These are phyloP conservation scores for Romanogobio albipinnatus DNA, from an alignment of 2,113 vertebrate species.

Conservation along the genomic window DNA sequence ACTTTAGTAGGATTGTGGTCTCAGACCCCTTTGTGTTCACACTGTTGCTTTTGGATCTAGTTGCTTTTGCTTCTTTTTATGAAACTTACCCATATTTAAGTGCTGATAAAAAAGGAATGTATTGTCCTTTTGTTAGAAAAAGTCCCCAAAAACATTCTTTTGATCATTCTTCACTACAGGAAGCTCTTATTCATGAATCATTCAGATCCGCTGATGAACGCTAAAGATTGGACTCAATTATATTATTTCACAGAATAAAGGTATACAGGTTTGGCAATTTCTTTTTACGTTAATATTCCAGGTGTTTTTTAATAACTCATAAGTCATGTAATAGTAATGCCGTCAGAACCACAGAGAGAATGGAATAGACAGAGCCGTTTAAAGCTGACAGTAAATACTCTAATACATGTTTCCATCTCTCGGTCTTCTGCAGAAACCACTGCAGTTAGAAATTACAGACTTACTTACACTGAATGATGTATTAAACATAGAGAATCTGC, in stretches of 20 bases:
- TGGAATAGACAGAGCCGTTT: neutral
- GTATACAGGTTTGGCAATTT: neutral
- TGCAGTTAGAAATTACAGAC: conserved; percentile 9
- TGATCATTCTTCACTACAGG: neutral
- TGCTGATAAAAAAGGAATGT: too few species aligned
- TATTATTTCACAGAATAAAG: neutral
- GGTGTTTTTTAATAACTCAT: neutral
- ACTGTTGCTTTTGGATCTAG: too few species aligned
- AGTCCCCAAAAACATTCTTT: too few species aligned
- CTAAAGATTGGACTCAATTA: neutral
- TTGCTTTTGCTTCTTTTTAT: too few species aligned
- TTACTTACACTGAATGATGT: neutral
- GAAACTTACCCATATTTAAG: too few species aligned
- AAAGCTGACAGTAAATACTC: neutral
- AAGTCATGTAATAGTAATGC: neutral
- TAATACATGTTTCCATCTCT: neutral
- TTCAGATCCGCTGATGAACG: neutral
- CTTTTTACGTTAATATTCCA: neutral
- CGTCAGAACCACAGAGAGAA: neutral
- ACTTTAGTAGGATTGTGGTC: too few species aligned
- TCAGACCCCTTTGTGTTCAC: too few species aligned
- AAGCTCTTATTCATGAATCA: neutral
- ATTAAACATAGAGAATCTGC: neutral
- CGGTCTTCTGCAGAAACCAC: conserved; percentile 12
- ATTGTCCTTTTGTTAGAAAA: neutral